Base-by-base conservation (phyloP, 1,140 invertebrate genomes). In the Apolygus lucorum region DNA sequence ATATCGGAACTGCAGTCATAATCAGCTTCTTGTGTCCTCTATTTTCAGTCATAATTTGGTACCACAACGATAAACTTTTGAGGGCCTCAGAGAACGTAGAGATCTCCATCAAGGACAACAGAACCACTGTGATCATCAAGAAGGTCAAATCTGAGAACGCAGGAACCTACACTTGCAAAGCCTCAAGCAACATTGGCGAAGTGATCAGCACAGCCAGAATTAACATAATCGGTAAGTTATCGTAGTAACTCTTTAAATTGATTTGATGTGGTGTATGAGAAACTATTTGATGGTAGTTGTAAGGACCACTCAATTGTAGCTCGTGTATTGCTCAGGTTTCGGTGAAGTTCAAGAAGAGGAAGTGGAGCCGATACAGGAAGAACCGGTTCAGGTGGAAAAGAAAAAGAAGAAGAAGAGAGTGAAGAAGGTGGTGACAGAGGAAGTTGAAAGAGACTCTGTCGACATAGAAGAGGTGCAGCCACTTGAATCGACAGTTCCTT, bases 121-220 rank as follows among this genome's bases (percentile, higher is more conserved):
- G 84, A 76, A 88, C 91, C 1, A 83, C 82, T 21, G 85, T 92
- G 68, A 87, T 84, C 21, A 88, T 95, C 70, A 79, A 83, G 52
- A 84, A 85, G 76, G 86, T 84, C 0, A 85, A 80, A 1, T 84
- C 86, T 72, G 85, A 88, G 62, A 85, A 92, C 74, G 86, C 88
- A 69, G 96, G 93, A 49, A 85, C 84, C 29, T 98, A 97, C 75
- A 86, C 87, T 73, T 96, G 94, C 77, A 91, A 91, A 81, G 87
- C 90, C 24, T 86, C 87, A 4, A 93, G 90, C 77, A 88, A 90
- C 74, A 87, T 90, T 65, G 91, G 92, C 67, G 84, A 89, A 78
- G 87, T 86, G n/a, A 83, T 86, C 67, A 90, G 90, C 1, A 91
- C 89, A 79, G 91, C 89, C 1, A 88, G 87, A 78, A 80, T 95